These are phyloP conservation scores for Oedothorax gibbosus DNA, from an alignment of 1,140 invertebrate species.

Conservation along the genomic window DNA sequence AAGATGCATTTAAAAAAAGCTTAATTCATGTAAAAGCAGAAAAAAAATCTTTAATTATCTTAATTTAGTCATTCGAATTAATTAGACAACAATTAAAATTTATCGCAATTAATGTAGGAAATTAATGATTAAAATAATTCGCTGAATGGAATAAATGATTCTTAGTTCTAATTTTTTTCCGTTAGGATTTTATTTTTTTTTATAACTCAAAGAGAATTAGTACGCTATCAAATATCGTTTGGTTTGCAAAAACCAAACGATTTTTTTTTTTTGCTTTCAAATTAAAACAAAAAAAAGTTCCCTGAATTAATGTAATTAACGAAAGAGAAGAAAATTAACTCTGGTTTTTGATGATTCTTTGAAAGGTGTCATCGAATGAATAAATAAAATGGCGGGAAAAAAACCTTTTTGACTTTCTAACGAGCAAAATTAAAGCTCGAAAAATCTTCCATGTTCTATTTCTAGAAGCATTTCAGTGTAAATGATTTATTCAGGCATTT, in stretches of 20 bases:
- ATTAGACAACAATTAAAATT: constrained; percentile 60
- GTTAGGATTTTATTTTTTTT: constrained; percentile 19
- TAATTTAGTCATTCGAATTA: constrained; percentile 59
- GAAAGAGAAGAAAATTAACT: constrained; percentile 53
- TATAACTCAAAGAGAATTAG: background rate
- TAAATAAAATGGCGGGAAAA: constrained; percentile 10
- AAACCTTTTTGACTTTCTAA: constrained; percentile 58
- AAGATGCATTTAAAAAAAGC: no score
- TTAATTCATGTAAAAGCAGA: background rate
- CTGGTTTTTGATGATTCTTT: background rate
- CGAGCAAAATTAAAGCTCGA: constrained; percentile 31
- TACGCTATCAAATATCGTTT: constrained; percentile 45
- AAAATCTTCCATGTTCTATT: constrained; percentile 1
- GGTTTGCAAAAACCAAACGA: constrained; percentile 13
- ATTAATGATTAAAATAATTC: constrained; percentile 60
- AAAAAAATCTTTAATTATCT: constrained; percentile 35
- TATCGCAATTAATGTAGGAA: constrained; percentile 54
- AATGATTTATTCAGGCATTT: constrained; percentile 12
- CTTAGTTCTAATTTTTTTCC: constrained; percentile 44
- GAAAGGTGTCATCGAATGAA: no score
- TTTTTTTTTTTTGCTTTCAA: constrained; percentile 11
- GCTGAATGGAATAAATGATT: constrained; percentile 44
- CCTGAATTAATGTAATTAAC: constrained; percentile 58
- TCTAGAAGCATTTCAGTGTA: constrained; percentile 24
- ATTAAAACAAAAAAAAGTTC: constrained; percentile 21